Base-by-base conservation (phyloP, 2,113 vertebrate species). In the Cynoglossus semilaevis region DNA sequence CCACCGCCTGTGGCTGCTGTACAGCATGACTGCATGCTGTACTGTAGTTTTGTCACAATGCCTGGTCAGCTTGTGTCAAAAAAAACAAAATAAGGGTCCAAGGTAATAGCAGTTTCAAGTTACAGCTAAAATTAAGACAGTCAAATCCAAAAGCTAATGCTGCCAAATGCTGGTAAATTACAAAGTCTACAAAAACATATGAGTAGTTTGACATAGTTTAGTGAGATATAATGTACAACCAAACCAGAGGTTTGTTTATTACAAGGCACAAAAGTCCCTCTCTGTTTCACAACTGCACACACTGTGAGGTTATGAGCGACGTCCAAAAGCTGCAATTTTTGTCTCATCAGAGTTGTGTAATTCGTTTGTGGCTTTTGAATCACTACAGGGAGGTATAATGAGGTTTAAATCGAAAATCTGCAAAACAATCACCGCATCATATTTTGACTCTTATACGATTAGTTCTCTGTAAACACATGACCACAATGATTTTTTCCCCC, bases 401-500 rank as follows among this genome's bases (percentile, higher is more conserved):
- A 79, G 0, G 58, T 19, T 13, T 44, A 12, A 38, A 48, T 19
- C 5, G 16, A 12, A 60, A 60, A 74, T 71, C 65, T 58, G 38
- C 35, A 67, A 61, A 80, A 73, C 74, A 68, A 63, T 72, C 64
- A 51, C 41, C 42, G 36, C 42, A 4, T 59, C 51, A 59, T 65
- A 41, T 63, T 78, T 67, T 62, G 59, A 68, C 60, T 52, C 44
- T 48, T 48, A 44, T 59, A 58, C 62, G 65, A 72, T 83, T 62
- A 47, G 38, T 11, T 62, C 40, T 47, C 4, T 40, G 79, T 29
- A 66, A 69, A 80, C 71, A 61, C 41, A 2, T 22, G 61, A 71
- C 59, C 15, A 17, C 6, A 12, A 2, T 12, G 18, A 18, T 35
- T 45, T 17, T 35, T 47, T n/a, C n/a, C n/a, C n/a, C n/a, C n/a